Conservation (phyloP, 2,797 vertebrate species). For the Siniperca scherzeri region DNA sequence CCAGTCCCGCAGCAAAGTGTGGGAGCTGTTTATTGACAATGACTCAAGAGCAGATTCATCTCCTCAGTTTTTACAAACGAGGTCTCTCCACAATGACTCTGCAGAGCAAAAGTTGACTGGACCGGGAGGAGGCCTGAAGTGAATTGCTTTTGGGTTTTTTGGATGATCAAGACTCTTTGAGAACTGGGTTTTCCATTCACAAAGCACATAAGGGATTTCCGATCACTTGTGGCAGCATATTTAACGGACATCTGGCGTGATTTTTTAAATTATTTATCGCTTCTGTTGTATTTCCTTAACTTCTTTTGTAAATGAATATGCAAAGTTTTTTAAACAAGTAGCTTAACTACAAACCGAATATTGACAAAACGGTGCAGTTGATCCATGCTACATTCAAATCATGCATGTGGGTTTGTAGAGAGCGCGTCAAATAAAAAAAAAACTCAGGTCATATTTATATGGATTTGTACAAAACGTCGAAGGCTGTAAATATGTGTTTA, state of each 20-base stretch:
- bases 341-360: constrained; percentile 67
- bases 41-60: constrained; percentile 70
- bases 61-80: constrained; percentile 56
- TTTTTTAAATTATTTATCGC: constrained; percentile 87
- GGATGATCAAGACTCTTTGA: constrained; percentile 65
- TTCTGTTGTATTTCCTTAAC: constrained; percentile 77
- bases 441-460: constrained; percentile 92
- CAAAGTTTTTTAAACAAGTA: constrained; percentile 65
- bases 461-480: constrained; percentile 88
- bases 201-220: constrained; percentile 80
- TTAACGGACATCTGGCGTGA: constrained; percentile 85
- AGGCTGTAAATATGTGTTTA: constrained; percentile 90
- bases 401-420: constrained; percentile 72
- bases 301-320: constrained; percentile 80
- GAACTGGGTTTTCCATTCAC: constrained; percentile 63
- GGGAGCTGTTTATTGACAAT: constrained; percentile 93
- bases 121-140: constrained; percentile 59
- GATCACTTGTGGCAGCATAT: constrained; percentile 81
- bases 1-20: constrained; percentile 92
- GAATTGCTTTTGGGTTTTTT: constrained; percentile 34
- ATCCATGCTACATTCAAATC: constrained; percentile 70
- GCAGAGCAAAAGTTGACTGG: constrained; percentile 61
- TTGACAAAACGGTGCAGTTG: constrained; percentile 74
- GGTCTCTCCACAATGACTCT: constrained; percentile 76
- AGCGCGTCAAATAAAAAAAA: constrained; percentile 61